A percentile compares a stretch with the other conserved stretches of the same genome.
These are phyloP conservation scores for Ophthalmolycus amberensis DNA, from an alignment of 2,113 vertebrate genomes.

Conservation along the genomic window DNA sequence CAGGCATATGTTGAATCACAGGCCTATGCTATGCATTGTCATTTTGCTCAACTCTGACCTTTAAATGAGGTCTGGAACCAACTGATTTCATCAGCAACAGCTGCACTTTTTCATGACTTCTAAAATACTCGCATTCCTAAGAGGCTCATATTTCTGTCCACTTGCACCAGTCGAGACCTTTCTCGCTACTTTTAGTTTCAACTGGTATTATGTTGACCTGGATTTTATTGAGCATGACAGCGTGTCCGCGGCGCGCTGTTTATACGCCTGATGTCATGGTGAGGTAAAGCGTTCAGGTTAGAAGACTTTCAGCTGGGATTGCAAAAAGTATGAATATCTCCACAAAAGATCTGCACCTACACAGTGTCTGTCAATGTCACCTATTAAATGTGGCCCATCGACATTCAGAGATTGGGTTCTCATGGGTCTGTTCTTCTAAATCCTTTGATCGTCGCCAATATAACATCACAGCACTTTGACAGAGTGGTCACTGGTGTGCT, in stretches of 20 bases:
- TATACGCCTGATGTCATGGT: conserved; percentile 66
- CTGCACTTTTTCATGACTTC: conserved; percentile 73
- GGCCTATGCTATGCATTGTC: conserved; percentile 64
- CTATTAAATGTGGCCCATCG: conserved; percentile 42
- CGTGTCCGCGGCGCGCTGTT: conserved; percentile 47
- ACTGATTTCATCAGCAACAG: conserved; percentile 79
- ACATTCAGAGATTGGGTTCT: conserved; percentile 37
- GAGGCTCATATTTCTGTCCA: conserved; percentile 74
- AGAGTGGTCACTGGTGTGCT: neutral
- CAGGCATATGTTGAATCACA: conserved; percentile 82
- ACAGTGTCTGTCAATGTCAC: conserved; percentile 33
- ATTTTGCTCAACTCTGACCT: conserved; percentile 76
- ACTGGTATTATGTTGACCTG: conserved; percentile 66
- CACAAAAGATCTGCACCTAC: conserved; percentile 30
- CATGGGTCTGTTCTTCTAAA: conserved; percentile 22
- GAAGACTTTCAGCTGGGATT: conserved; percentile 57
- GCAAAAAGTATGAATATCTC: conserved; percentile 20
- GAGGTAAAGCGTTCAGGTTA: conserved; percentile 35
- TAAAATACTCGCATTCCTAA: conserved; percentile 68
- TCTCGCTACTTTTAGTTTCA: conserved; percentile 67
- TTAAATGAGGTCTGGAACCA: conserved; percentile 74
- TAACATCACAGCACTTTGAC: neutral
- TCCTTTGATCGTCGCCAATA: conserved; percentile 27
- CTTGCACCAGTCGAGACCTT: conserved; percentile 67
- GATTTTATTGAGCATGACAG: conserved; percentile 76